Base-by-base conservation (phyloP, 1,140 invertebrate genomes). In the Drosophila azteca region DNA sequence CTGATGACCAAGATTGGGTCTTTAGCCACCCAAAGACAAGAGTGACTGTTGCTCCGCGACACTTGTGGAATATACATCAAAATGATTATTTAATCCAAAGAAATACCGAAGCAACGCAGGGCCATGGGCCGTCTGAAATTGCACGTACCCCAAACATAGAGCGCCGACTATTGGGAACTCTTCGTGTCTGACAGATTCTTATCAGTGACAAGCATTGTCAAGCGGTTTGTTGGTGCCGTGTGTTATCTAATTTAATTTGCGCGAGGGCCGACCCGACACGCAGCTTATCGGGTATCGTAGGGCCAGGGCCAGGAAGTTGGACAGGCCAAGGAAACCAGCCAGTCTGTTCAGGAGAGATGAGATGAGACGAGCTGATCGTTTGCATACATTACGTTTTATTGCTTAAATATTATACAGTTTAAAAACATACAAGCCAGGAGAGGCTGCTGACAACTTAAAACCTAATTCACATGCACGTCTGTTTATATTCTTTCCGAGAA, bases 171-270 rank as follows among this genome's bases (percentile, higher is more conserved):
- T 55, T 75, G 52, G 71, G 49, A 75, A 74, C 70, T 65, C 69
- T 73, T 74, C 8, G 46, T 26, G 17, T 20, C 9, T 55, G 77
- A 69, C 70, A 82, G 74, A 68, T 71, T 87, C 78, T 87, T 87
- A 87, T 87, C 82, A 63, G 53, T 65, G 61, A 71, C 76, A 79
- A 73, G 61, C 45, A 83, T 4, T 39, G 70, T 81, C 73, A 82
- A 73, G 52, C 52, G 60, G 53, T 5, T 49, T 63, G 45, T 39
- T 49, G 48, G 69, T 57, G 54, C 57, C 53, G 35, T 26, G 55
- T 52, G 62, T 82, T 87, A 82, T 87, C 83, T 87, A 87, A 88
- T 79, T 87, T 50, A 87, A 87, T 87, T 87, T 82, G 53, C 66
- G 62, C 64, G 55, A 78, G 57, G 43, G 17, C 8, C 22, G 35